Conservation (phyloP, 2,113 vertebrate species). For the Puffinus mauretanicus region DNA sequence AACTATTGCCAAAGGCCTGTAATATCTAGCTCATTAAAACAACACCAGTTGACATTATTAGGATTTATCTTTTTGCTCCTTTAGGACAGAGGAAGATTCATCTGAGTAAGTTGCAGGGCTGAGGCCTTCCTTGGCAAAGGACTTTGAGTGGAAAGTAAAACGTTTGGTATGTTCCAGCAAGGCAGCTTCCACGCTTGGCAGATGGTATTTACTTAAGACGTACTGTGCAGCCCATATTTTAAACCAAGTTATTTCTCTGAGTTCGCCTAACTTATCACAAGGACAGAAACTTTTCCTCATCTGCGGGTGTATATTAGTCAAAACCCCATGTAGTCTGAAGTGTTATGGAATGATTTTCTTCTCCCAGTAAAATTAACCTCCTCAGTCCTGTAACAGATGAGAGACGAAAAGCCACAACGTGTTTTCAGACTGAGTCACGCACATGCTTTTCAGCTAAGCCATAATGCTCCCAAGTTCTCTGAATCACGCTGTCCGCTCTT, state of each 20-base stretch:
- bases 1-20: neutral
- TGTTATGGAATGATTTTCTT: neutral
- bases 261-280: neutral
- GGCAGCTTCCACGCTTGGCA: neutral
- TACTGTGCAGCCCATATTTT: neutral
- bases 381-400: neutral
- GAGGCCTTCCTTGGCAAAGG: constrained; percentile 56
- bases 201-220: neutral
- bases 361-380: neutral
- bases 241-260: neutral
- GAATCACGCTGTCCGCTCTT: neutral
- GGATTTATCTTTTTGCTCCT: constrained; percentile 32
- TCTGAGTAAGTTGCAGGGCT: neutral
- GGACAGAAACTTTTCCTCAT: neutral
- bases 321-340: neutral
- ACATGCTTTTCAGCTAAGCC: constrained; percentile 44
- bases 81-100: neutral
- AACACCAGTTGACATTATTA: constrained; percentile 17
- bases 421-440: constrained; percentile 33
- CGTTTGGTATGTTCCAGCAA: neutral
- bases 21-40: constrained; percentile 28
- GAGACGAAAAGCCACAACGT: neutral
- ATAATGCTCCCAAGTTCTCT: neutral
- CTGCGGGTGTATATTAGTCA: neutral
- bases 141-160: constrained; percentile 12